These are phyloP conservation scores for Biston stratarius DNA, from an alignment of 2,888 invertebrate species.

Conservation along the genomic window DNA sequence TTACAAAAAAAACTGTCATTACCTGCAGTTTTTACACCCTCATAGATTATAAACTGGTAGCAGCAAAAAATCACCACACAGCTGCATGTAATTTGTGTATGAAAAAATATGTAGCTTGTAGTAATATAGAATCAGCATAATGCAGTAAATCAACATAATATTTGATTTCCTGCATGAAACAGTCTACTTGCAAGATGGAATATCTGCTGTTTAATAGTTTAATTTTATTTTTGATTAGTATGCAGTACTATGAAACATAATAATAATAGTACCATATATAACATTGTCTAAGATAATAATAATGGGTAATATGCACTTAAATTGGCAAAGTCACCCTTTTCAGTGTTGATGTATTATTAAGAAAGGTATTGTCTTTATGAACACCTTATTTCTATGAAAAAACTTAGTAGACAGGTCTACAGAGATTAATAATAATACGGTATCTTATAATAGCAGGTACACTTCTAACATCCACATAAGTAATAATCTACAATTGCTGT, in stretches of 20 bases:
- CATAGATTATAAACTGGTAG: background rate
- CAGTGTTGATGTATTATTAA: background rate
- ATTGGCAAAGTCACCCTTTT: background rate
- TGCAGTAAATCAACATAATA: background rate
- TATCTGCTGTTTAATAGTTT: too few relatives aligned
- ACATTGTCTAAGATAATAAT: background rate
- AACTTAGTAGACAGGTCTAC: background rate
- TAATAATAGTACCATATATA: too few relatives aligned
- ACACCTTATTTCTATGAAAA: too few relatives aligned
- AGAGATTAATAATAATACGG: too few relatives aligned
- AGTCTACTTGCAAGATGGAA: background rate
- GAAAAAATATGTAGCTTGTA: too few relatives aligned
- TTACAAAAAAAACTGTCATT: slow-evolving; percentile 30
- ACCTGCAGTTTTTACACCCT: slow-evolving; percentile 39
- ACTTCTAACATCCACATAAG: background rate
- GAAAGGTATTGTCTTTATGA: background rate
- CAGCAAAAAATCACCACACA: slow-evolving; percentile 5
- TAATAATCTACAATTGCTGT: slow-evolving; percentile 32
- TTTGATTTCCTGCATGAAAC: background rate
- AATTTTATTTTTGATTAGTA: too few relatives aligned
- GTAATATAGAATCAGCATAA: background rate
- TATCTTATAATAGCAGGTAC: background rate
- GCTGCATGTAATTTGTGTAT: background rate
- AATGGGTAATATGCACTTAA: background rate
- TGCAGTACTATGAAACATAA: too few relatives aligned